Base-by-base conservation (phyloP, 2,888 invertebrate species). In the Mamestra brassicae region DNA sequence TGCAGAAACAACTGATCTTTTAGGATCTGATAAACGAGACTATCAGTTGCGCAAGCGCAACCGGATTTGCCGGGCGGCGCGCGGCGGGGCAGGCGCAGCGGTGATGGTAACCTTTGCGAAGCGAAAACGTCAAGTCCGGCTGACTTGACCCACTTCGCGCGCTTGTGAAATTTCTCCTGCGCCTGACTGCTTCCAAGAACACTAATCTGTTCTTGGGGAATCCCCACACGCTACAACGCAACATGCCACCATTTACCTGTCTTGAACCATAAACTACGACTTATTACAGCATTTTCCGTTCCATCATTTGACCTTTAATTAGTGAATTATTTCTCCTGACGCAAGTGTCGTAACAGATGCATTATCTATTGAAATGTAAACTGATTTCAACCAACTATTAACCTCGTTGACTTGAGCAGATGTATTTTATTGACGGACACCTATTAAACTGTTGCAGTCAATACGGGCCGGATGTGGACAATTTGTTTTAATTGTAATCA, bases 151-250 rank as follows among this genome's bases (percentile, higher is more conserved):
- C 89, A 96, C 96, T 92, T 96, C 85, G 89, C 85, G 87, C 83
- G 91, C 94, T 96, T 95, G 94, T 94, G 96, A 95, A 96, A 96
- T 96, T 96, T 96, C 96, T 95, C 94, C 95, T 89, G 91, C 92
- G 92, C 90, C 89, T 91, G 91, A 89, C 89, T 90, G 90, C 89
- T 95, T 94, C 95, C 92, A 94, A 94, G 95, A 95, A 95, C 91
- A 26, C 26, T 88, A 89, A 90, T 87, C 89, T 89, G 90, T 88
- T 89, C 78, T 83, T 90, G 92, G 96, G 96, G 93, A 95, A 92
- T 94, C 94, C 95, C 95, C 89, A 89, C 89, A 84, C 87, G 89
- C 88, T 85, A 78, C 60, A 74, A 66, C 75, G 76, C 84, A 84
- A 70, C 69, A 77, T 55, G 66, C 74, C 50, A 73, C 74, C 6